phyloP scores from a whole-genome alignment of 1,140 invertebrate genomes.

The Diuraphis noxia region DNA sequence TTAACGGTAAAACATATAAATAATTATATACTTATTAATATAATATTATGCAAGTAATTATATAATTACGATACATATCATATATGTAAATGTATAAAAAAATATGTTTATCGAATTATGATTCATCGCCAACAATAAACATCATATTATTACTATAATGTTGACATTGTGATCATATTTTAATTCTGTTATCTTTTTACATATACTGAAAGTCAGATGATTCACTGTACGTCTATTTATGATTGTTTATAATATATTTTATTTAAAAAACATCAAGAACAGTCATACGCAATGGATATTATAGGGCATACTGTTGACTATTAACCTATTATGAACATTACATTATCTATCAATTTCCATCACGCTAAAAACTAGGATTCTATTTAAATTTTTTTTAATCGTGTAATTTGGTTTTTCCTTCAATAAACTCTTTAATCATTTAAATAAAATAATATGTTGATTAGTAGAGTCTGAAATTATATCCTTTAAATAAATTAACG shows the following conservation, averaged over 20 bases:
- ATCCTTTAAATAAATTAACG: not conserved
- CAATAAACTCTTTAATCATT: no score
- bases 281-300: not conserved
- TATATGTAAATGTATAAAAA: not conserved
- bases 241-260: not conserved
- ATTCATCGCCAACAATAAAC: slow-evolving; percentile 28
- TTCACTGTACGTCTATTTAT: not conserved
- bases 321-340: not conserved
- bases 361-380: not conserved
- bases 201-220: not conserved
- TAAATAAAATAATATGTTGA: not conserved
- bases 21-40: not conserved
- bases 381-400: no score
- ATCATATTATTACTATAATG: slow-evolving; percentile 11
- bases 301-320: not conserved
- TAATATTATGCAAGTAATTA: no score
- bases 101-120: not conserved
- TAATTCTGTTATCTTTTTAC: slow-evolving; percentile 8
- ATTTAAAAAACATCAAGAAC: not conserved
- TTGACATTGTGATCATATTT: not conserved
- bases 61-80: no score
- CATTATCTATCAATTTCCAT: not conserved
- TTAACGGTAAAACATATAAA: not conserved
- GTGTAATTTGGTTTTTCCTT: not conserved
- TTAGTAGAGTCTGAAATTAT: not conserved